These are phyloP conservation scores for Noctua comes DNA, from an alignment of 2,888 invertebrate genomes.

Conservation along the genomic window DNA sequence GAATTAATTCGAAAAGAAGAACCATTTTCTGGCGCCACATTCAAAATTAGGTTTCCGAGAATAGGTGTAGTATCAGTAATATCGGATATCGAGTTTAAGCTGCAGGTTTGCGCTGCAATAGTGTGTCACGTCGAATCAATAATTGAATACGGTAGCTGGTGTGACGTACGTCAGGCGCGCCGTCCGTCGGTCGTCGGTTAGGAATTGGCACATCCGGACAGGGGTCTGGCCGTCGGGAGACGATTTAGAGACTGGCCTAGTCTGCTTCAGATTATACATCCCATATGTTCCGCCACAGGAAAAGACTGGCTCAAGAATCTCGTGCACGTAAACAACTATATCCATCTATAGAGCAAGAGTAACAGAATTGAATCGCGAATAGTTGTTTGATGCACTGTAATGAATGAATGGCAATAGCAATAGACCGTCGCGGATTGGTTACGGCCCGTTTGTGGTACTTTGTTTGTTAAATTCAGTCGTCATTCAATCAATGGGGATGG, in stretches of 20 bases:
- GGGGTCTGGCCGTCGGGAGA: slow-evolving; percentile 73
- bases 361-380: slow-evolving; percentile 1
- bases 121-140: slow-evolving; percentile 74
- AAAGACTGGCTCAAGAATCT: slow-evolving; percentile 8
- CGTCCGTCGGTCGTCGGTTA: slow-evolving; percentile 69
- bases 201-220: slow-evolving; percentile 83
- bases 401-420: slow-evolving; percentile 56
- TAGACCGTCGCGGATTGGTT: slow-evolving; percentile 70
- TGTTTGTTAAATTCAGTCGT: slow-evolving; percentile 86
- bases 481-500: slow-evolving; percentile 88
- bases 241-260: slow-evolving; percentile 62
- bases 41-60: slow-evolving; percentile 22
- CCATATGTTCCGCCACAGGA: slow-evolving; percentile 17
- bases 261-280: slow-evolving; percentile 45
- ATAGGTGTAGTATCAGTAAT: slow-evolving; percentile 21
- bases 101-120: slow-evolving; percentile 63
- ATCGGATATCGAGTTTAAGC: slow-evolving; percentile 50
- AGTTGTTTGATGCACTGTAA: slow-evolving; percentile 42
- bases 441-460: slow-evolving; percentile 80
- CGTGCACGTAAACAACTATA: not conserved
- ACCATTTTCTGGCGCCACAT: slow-evolving; percentile 1
- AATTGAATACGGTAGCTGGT: slow-evolving; percentile 79
- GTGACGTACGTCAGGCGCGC: slow-evolving; percentile 72
- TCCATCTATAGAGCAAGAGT: not conserved
- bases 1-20: not conserved